These are phyloP conservation scores for Epinephelus cyanopodus DNA, from an alignment of 2,113 vertebrate genomes.

Conservation along the genomic window DNA sequence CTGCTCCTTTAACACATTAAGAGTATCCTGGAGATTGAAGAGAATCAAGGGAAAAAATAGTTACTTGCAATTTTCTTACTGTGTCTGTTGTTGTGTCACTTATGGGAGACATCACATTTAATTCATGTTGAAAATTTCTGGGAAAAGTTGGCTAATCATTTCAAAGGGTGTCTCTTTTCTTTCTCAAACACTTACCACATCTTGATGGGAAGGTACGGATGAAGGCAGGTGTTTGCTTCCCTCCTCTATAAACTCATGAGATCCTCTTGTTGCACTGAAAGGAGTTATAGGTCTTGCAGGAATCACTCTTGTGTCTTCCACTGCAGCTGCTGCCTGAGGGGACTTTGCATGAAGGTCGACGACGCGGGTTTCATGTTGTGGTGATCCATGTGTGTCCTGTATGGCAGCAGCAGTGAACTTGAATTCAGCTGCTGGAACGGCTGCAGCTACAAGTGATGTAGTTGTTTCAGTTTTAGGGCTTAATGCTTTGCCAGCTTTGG, in stretches of 20 bases:
- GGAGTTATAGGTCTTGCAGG: constrained; percentile 54
- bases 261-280: constrained; percentile 8
- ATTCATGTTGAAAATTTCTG: neutral
- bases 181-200: constrained; percentile 53
- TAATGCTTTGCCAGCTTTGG: neutral
- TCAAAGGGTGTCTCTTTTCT: neutral
- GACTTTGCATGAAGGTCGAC: neutral
- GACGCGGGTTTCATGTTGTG: neutral
- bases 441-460: neutral
- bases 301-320: constrained; percentile 51
- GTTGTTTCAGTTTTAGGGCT: neutral
- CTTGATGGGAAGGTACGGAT: constrained; percentile 1
- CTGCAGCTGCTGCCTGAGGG: constrained; percentile 12
- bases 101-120: neutral
- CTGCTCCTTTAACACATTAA: constrained; percentile 77
- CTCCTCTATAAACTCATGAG: constrained; percentile 13
- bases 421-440: neutral
- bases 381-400: neutral
- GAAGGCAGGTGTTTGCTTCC: neutral
- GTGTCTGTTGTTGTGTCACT: neutral
- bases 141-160: neutral
- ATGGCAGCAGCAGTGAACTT: neutral
- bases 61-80: neutral
- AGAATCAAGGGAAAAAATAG: neutral
- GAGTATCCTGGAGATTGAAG: constrained; percentile 69